Evolutionary conservation across 2,888 invertebrate genomes (phyloP).

Genomic region (Euplexia lucipara): DNA sequence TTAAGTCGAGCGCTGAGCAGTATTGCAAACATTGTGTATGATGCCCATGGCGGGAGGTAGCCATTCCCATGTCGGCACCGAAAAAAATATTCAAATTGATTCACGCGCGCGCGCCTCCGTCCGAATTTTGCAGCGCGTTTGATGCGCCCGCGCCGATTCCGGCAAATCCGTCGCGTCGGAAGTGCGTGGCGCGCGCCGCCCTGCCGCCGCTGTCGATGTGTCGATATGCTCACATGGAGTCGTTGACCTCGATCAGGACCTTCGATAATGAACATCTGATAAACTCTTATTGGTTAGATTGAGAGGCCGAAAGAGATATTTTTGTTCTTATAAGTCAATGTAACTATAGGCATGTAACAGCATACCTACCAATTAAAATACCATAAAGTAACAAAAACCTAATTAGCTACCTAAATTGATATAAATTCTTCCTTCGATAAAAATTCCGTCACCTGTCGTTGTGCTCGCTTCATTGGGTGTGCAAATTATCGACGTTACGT

Average conservation of each 20-base stretch:
- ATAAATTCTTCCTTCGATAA: slow-evolving; percentile 37
- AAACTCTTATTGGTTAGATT: slow-evolving; percentile 82
- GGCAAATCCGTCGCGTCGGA: slow-evolving; percentile 91
- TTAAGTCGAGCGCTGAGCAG: slow-evolving; percentile 56
- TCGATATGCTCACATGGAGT: slow-evolving; percentile 86
- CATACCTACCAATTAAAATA: slow-evolving; percentile 8
- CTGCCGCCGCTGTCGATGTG: slow-evolving; percentile 82
- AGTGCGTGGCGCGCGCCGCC: slow-evolving; percentile 87
- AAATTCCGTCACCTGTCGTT: slow-evolving; percentile 55
- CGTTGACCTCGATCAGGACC: slow-evolving; percentile 88
- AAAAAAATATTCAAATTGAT: slow-evolving; percentile 90
- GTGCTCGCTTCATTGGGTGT: slow-evolving; percentile 63
- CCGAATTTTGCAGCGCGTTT: slow-evolving; percentile 90
- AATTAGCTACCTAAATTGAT: slow-evolving; percentile 35
- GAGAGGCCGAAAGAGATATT: slow-evolving; percentile 72
- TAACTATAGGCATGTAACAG: slow-evolving; percentile 14
- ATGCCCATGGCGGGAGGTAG: slow-evolving; percentile 72
- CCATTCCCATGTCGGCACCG: slow-evolving; percentile 86
- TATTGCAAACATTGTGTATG: slow-evolving; percentile 69
- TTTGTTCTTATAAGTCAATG: slow-evolving; percentile 47
- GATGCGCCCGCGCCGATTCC: slow-evolving; percentile 91
- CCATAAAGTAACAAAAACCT: background rate
- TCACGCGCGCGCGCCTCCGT: slow-evolving; percentile 88
- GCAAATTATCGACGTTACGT: slow-evolving; percentile 85
- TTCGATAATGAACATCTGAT: slow-evolving; percentile 81